Conservation (phyloP, 1,140 invertebrate genomes). For the Oryctes rhinoceros region DNA sequence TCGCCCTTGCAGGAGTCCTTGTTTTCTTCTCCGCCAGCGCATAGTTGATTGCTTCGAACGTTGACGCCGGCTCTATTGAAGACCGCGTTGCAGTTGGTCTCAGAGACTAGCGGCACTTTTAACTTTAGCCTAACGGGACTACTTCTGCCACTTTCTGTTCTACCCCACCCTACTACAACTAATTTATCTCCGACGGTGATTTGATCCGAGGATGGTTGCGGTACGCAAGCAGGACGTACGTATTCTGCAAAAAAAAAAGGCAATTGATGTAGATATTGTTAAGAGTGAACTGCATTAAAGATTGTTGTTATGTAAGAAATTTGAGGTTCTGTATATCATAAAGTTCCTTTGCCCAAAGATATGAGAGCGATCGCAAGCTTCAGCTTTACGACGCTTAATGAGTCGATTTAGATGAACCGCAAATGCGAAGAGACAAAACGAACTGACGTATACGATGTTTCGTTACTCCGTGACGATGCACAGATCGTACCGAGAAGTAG, state of each 20-base stretch:
- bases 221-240: constrained; percentile 77
- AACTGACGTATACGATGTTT: too few relatives aligned
- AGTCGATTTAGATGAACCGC: too few relatives aligned
- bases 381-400: too few relatives aligned
- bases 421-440: too few relatives aligned
- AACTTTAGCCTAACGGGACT: constrained; percentile 60
- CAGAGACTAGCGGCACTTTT: constrained; percentile 61
- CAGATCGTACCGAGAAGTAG: too few relatives aligned
- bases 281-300: background rate
- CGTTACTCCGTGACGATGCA: too few relatives aligned
- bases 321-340: too few relatives aligned
- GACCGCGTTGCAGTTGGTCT: constrained; percentile 58
- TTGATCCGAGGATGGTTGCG: constrained; percentile 55
- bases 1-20: constrained; percentile 69
- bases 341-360: too few relatives aligned
- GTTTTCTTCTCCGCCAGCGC: constrained; percentile 68
- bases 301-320: too few relatives aligned
- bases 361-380: too few relatives aligned
- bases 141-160: constrained; percentile 61
- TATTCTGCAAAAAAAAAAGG: constrained; percentile 54
- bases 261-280: background rate
- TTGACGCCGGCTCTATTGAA: constrained; percentile 61
- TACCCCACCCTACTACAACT: constrained; percentile 74
- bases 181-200: constrained; percentile 58
- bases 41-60: constrained; percentile 65